Conservation (phyloP, 1,140 invertebrate genomes). For the Megalonaias nervosa region DNA sequence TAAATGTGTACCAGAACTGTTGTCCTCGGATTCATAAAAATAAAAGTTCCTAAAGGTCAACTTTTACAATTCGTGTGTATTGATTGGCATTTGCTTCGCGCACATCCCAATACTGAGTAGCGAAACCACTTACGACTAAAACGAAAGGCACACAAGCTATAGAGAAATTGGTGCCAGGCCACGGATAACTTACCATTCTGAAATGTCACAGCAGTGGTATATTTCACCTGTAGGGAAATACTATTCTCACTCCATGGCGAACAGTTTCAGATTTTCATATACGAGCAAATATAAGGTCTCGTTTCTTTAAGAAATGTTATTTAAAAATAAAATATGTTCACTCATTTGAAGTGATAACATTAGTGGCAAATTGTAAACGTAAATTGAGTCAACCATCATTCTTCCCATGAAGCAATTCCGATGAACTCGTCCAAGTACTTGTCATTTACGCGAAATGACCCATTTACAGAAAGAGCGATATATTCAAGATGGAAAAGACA, state of each 20-base stretch:
- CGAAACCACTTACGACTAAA: slow-evolving; percentile 85
- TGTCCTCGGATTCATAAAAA: slow-evolving; percentile 86
- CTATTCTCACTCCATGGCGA: too few relatives aligned
- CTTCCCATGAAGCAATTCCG: background rate
- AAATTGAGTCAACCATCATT: too few relatives aligned
- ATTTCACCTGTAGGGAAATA: too few relatives aligned
- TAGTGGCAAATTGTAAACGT: too few relatives aligned
- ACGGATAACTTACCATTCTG: background rate
- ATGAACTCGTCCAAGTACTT: slow-evolving; percentile 30
- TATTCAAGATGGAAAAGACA: slow-evolving; percentile 36
- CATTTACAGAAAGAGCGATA: slow-evolving; percentile 28
- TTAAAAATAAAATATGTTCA: too few relatives aligned
- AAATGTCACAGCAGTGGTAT: too few relatives aligned
- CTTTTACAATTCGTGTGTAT: slow-evolving; percentile 78
- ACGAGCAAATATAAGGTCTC: too few relatives aligned
- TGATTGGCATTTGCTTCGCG: slow-evolving; percentile 85
- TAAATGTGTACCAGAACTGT: slow-evolving; percentile 89
- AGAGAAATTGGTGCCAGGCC: slow-evolving; percentile 6
- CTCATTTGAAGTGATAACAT: too few relatives aligned
- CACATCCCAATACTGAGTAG: slow-evolving; percentile 94
- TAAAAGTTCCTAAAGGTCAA: slow-evolving; percentile 98
- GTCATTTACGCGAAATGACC: slow-evolving; percentile 32
- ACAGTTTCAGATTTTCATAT: too few relatives aligned
- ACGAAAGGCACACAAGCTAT: slow-evolving; percentile 5
- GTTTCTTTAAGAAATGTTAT: too few relatives aligned